Evolutionary conservation across 2,113 vertebrate genomes (phyloP), one percentile per base, ranked within the genome.

Genomic region (Phoenicopterus ruber): DNA sequence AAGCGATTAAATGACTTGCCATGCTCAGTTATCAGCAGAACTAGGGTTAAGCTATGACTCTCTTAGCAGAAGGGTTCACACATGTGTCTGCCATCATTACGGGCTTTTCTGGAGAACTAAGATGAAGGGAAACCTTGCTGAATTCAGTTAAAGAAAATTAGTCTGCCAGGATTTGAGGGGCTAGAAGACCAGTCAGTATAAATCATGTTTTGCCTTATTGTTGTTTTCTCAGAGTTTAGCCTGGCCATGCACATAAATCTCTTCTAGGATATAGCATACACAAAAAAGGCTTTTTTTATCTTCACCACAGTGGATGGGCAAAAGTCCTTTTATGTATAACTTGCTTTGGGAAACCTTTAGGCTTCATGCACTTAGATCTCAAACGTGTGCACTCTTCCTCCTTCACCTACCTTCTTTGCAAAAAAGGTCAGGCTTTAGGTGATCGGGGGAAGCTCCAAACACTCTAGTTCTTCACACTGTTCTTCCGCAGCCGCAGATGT

Each of bases 291-390:
- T 7, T 62, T 44, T 84, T 88, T 61, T 10, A 19, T 58, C 67
- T 94, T 83, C 29, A 67, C 8, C 6, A 2, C 10, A 13, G 31
- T 42, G n/a, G 36, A 67, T 40, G 18, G 22, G 14, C 58, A 87
- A 89, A 94, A 71, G 5, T 36, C 20, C 20, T 91, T 91, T 82
- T 67, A 66, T 9, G 11, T 81, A 36, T 55, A 50, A 66, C 22
- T 42, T 87, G 50, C 72, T 95, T 80, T 91, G 54, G 29, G 80
- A 90, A 95, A 84, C 44, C 20, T 94, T 95, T 70, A 93, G 52
- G n/a, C 7, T 57, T 58, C 58, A 36, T 74, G 46, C 80, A 74
- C 89, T 95, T 94, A 87, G 94, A 97, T 74, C 76, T 82, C 84
- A 93, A 79, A 69, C 3, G 6, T 46, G 78, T 57, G 42, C 24